phyloP scores from a whole-genome alignment of 2,113 vertebrate genomes.

The Aldabrachelys gigantea region DNA sequence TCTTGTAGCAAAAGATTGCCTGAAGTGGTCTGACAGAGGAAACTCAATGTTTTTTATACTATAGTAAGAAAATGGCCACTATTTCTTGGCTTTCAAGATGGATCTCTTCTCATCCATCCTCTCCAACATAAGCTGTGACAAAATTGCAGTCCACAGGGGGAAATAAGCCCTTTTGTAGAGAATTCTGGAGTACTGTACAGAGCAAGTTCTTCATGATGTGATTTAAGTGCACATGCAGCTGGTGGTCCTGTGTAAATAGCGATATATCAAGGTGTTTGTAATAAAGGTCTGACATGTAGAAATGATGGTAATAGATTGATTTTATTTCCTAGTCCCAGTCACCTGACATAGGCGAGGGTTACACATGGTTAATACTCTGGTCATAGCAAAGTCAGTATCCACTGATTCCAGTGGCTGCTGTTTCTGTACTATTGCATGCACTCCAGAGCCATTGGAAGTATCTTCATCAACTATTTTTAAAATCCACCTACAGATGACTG shows the following conservation, averaged over 20 bases:
- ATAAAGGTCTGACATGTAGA: not conserved
- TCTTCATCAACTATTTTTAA: not conserved
- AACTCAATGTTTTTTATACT: not conserved
- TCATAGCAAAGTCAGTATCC: not conserved
- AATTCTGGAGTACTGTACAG: not conserved
- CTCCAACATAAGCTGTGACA: not conserved
- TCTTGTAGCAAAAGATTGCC: not conserved
- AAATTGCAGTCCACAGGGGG: not conserved
- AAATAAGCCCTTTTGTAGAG: not conserved
- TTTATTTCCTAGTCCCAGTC: not conserved
- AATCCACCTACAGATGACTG: not conserved
- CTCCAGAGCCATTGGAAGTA: not conserved
- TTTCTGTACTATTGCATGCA: rapidly evolving
- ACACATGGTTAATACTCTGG: not conserved
- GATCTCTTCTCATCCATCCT: not conserved
- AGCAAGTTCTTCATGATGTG: not conserved
- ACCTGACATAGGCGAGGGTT: not conserved
- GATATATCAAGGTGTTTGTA: not conserved
- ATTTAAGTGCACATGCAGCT: not conserved
- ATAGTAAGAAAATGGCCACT: not conserved
- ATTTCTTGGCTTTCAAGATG: not conserved
- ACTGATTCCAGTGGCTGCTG: not conserved
- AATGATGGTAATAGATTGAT: not conserved
- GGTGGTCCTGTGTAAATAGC: rapidly evolving
- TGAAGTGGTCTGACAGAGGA: not conserved